Percentiles rank a stretch among this genome's conserved stretches.
phyloP scores from a whole-genome alignment of 1,140 invertebrate genomes.

The Drosophila littoralis region DNA sequence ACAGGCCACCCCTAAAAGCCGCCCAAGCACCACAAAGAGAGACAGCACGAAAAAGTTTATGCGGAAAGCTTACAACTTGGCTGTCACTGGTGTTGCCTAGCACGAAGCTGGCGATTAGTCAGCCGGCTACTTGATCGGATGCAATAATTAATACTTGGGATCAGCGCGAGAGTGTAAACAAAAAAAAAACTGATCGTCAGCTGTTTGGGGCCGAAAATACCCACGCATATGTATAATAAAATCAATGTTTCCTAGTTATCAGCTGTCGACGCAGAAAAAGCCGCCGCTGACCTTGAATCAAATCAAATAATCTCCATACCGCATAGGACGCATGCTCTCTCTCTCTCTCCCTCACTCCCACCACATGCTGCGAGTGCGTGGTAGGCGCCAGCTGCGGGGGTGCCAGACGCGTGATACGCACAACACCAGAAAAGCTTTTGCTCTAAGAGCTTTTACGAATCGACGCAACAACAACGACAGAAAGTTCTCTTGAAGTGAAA shows the following conservation, averaged over 20 bases:
- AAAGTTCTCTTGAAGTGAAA: conserved; percentile 54
- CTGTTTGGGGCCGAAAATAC: conserved; percentile 43
- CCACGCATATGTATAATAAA: neutral
- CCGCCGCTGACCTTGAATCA: conserved; percentile 52
- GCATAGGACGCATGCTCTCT: conserved; percentile 30
- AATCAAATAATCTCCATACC: conserved; percentile 5
- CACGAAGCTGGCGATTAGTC: conserved; percentile 33
- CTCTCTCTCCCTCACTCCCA: conserved; percentile 34
- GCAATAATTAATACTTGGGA: conserved; percentile 36
- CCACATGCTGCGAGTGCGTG: conserved; percentile 56
- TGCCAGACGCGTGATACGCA: conserved; percentile 52
- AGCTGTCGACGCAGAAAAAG: conserved; percentile 27
- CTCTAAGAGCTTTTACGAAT: conserved; percentile 37
- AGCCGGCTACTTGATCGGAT: conserved; percentile 26
- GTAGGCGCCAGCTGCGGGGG: conserved; percentile 28
- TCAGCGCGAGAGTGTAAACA: conserved; percentile 58
- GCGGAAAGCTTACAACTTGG: conserved; percentile 37
- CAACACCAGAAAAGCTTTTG: conserved; percentile 29
- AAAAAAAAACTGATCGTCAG: conserved; percentile 70
- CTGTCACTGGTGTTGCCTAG: neutral
- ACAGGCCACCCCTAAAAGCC: conserved; percentile 73
- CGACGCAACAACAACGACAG: conserved; percentile 24
- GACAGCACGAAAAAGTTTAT: conserved; percentile 50
- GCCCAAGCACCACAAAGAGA: conserved; percentile 19
- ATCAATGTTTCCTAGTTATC: conserved; percentile 32